Conservation (phyloP, 2,888 invertebrate genomes). For the Carabus problematicus region DNA sequence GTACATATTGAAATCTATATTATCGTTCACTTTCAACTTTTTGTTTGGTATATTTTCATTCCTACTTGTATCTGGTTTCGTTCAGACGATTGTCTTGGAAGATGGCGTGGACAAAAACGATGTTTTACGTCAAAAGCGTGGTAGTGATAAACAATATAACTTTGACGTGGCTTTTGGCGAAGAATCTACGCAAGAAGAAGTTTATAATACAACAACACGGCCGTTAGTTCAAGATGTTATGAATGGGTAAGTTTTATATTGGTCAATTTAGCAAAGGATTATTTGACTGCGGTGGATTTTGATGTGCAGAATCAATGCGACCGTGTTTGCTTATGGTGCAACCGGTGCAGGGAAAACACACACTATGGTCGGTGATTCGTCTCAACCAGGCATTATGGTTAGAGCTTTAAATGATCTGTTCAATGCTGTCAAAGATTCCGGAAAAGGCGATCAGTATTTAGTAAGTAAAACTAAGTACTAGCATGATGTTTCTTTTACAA, state of each 20-base stretch:
- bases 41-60: too few species aligned
- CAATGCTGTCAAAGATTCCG: constrained; percentile 68
- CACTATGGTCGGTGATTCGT: constrained; percentile 80
- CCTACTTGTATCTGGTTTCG: constrained; percentile 39
- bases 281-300: background rate
- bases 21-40: background rate
- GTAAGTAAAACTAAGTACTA: too few species aligned
- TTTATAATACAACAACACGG: constrained; percentile 87
- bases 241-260: constrained; percentile 55
- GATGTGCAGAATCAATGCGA: constrained; percentile 83
- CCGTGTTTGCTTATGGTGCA: constrained; percentile 95
- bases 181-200: constrained; percentile 84
- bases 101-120: constrained; percentile 67
- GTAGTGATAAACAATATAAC: constrained; percentile 82
- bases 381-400: constrained; percentile 85
- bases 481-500: too few species aligned
- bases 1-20: constrained; percentile 57
- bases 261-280: background rate
- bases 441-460: constrained; percentile 67
- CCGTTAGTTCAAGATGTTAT: constrained; percentile 86
- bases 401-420: constrained; percentile 85
- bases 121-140: constrained; percentile 73
- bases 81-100: constrained; percentile 72
- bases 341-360: constrained; percentile 93
- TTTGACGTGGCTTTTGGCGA: constrained; percentile 92